phyloP scores from a whole-genome alignment of 2,888 invertebrate genomes.

The Carpatolechia fugitivella region DNA sequence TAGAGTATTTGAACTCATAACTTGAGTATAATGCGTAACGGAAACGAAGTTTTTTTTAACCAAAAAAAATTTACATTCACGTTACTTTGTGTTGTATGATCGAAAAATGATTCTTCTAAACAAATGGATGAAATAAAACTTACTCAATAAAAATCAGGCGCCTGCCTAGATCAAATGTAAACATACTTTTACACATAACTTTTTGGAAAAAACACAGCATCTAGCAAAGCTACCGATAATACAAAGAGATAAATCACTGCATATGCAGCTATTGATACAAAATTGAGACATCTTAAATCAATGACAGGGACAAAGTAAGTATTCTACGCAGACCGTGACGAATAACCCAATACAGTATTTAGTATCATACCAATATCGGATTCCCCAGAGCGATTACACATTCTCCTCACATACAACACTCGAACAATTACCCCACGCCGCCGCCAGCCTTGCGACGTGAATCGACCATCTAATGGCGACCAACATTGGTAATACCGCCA shows the following conservation, averaged over 20 bases:
- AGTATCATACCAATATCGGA: slow-evolving; percentile 2
- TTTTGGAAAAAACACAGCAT: no score
- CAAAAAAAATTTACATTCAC: neutral
- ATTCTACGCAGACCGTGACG: neutral
- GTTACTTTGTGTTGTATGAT: slow-evolving; percentile 6
- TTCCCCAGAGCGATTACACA: slow-evolving; percentile 26
- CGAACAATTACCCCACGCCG: slow-evolving; percentile 44
- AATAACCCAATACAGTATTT: neutral
- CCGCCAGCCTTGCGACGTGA: slow-evolving; percentile 33
- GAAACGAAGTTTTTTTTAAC: neutral
- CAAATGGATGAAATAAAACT: slow-evolving; percentile 5
- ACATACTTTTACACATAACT: no score
- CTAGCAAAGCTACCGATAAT: no score
- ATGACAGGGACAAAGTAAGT: neutral
- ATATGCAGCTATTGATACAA: no score
- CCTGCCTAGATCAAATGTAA: no score
- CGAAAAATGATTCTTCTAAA: slow-evolving; percentile 18
- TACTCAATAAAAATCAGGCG: no score
- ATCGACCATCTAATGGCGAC: slow-evolving; percentile 27
- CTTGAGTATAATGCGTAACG: neutral
- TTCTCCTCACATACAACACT: slow-evolving; percentile 33
- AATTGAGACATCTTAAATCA: neutral
- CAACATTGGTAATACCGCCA: slow-evolving; percentile 16
- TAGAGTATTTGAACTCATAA: no score
- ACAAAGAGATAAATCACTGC: no score